Conservation (phyloP, 2,797 vertebrate species). For the Florisuga fusca region DNA sequence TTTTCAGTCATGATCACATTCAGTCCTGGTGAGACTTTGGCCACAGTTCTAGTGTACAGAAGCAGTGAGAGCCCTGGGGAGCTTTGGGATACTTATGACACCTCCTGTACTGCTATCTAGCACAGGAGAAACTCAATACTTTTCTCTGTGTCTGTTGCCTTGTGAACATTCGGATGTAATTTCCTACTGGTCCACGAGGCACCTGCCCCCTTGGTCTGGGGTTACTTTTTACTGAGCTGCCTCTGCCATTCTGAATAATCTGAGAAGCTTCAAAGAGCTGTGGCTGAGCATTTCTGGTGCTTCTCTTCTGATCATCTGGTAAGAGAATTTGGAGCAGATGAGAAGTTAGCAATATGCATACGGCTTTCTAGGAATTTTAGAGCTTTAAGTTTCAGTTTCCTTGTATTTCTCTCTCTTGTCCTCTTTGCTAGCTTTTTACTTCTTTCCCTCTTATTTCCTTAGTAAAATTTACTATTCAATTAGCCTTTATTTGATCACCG, state of each 20-base stretch:
- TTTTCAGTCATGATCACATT: conserved; percentile 62
- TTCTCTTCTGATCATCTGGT: background rate
- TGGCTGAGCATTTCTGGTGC: background rate
- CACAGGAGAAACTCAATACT: conserved; percentile 47
- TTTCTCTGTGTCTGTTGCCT: background rate
- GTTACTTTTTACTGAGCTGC: conserved; percentile 21
- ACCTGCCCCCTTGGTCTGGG: conserved; percentile 35
- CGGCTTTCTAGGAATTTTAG: conserved; percentile 16
- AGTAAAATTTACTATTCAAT: background rate
- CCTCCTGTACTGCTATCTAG: conserved; percentile 39
- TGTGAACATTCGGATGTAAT: conserved; percentile 19
- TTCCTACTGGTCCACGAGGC: conserved; percentile 51
- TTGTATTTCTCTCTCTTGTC: background rate
- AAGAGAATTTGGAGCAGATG: conserved; percentile 7
- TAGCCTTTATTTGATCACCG: background rate
- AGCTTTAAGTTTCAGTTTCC: conserved; percentile 6
- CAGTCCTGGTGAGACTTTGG: conserved; percentile 67
- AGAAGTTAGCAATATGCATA: background rate
- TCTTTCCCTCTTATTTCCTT: background rate
- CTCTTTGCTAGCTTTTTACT: conserved; percentile 13
- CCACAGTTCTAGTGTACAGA: conserved; percentile 53
- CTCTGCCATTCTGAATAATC: background rate
- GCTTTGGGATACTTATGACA: conserved; percentile 56
- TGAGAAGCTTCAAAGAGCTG: background rate
- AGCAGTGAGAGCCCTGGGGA: conserved; percentile 46